phyloP scores from a whole-genome alignment of 1,140 invertebrate species.

The Pseudomyrmex pallidus region DNA sequence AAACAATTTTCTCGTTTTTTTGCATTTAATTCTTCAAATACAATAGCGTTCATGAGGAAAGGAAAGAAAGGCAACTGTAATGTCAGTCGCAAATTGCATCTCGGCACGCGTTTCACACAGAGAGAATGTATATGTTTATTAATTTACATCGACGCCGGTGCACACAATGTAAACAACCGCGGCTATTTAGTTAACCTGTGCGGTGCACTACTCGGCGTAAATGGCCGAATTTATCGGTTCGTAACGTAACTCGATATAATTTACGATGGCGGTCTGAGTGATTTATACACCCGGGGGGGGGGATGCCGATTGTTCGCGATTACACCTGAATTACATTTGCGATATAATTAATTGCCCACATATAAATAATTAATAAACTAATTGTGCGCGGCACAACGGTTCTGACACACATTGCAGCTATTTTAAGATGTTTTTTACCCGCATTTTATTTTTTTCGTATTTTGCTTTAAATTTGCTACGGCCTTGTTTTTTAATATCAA shows the following conservation, averaged over 20 bases:
- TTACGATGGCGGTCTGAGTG: slow-evolving; percentile 44
- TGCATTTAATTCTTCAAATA: not conserved
- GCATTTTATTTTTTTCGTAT: too few species aligned
- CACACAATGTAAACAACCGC: slow-evolving; percentile 47
- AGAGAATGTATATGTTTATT: slow-evolving; percentile 34
- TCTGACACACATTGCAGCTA: too few species aligned
- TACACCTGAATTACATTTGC: not conserved
- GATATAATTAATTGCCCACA: slow-evolving; percentile 5
- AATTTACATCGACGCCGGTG: slow-evolving; percentile 42
- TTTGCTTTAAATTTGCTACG: too few species aligned
- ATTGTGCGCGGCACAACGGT: not conserved
- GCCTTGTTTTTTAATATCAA: too few species aligned
- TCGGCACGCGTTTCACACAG: not conserved
- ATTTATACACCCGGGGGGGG: slow-evolving; percentile 44
- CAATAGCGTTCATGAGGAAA: not conserved
- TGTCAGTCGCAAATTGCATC: slow-evolving; percentile 20
- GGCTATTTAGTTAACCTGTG: slow-evolving; percentile 50
- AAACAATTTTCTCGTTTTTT: too few species aligned
- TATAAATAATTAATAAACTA: slow-evolving; percentile 25
- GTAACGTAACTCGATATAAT: slow-evolving; percentile 51
- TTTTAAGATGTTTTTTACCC: too few species aligned
- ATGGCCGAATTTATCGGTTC: slow-evolving; percentile 55
- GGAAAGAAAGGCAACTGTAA: not conserved
- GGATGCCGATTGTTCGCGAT: slow-evolving; percentile 21
- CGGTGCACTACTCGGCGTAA: slow-evolving; percentile 19